phyloP scores from a whole-genome alignment of 2,888 invertebrate species.

The Drosophila paracracens region DNA sequence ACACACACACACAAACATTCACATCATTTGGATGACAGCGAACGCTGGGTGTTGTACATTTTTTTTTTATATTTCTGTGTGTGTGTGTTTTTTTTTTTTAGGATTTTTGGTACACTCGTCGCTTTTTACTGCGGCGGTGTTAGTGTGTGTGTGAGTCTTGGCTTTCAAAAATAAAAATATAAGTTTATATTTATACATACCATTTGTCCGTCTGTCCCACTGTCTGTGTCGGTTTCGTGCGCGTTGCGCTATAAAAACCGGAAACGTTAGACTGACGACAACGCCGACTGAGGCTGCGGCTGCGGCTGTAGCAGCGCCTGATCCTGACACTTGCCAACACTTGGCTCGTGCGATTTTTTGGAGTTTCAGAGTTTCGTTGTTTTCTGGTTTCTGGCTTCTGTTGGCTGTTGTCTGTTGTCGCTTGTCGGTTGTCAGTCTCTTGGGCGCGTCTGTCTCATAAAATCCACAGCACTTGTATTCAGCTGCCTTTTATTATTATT shows the following conservation, averaged over 20 bases:
- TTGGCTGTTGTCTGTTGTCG: constrained; percentile 23
- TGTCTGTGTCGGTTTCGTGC: constrained; percentile 32
- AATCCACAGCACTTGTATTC: constrained; percentile 64
- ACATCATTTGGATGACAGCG: constrained; percentile 58
- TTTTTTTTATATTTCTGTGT: constrained; percentile 13
- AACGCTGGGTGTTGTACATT: constrained; percentile 63
- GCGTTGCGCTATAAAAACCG: constrained; percentile 73
- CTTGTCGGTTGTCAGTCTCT: constrained; percentile 45
- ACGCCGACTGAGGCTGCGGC: constrained; percentile 31
- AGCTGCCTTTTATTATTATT: constrained; percentile 79
- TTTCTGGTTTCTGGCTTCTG: constrained; percentile 41
- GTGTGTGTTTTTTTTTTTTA: constrained; percentile 15
- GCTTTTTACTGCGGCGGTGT: constrained; percentile 48
- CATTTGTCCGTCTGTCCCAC: constrained; percentile 64
- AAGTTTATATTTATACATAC: constrained; percentile 81
- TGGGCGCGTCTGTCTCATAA: constrained; percentile 64
- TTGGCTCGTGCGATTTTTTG: constrained; percentile 67
- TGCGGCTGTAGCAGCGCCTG: constrained; percentile 52
- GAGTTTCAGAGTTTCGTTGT: constrained; percentile 61
- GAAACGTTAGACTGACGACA: constrained; percentile 69
- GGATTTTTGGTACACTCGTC: constrained; percentile 52
- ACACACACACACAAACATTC: constrained; percentile 22
- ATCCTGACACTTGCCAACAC: constrained; percentile 81
- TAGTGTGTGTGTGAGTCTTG: constrained; percentile 50
- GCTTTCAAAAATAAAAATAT: constrained; percentile 76